Evolutionary conservation across 2,113 vertebrate species (phyloP).

Genomic region (Odontesthes bonariensis): DNA sequence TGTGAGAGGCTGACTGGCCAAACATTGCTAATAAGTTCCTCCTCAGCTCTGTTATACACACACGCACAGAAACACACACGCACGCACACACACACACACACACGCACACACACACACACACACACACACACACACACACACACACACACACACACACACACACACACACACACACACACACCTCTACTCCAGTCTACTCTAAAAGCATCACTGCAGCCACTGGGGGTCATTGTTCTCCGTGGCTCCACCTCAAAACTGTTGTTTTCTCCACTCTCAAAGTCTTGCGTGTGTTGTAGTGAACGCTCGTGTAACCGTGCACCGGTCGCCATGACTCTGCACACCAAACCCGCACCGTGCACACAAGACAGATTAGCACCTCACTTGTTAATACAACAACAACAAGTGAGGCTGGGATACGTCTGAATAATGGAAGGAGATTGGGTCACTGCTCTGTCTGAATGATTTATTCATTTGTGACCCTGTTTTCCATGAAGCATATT

Average conservation of each 20-base stretch:
- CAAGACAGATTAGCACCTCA: slow-evolving; percentile 24
- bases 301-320: background rate
- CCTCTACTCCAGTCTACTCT: slow-evolving; percentile 17
- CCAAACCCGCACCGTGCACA: background rate
- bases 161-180: background rate
- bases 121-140: too few species aligned
- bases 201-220: slow-evolving; percentile 60
- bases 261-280: background rate
- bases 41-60: slow-evolving; percentile 3
- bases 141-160: slow-evolving; percentile 16
- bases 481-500: slow-evolving; percentile 33
- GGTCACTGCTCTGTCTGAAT: slow-evolving; percentile 30
- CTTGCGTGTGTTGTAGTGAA: slow-evolving; percentile 5
- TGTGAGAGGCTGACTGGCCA: slow-evolving; percentile 50
- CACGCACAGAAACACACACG: too few species aligned
- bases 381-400: slow-evolving; percentile 34
- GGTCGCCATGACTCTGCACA: slow-evolving; percentile 1
- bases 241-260: slow-evolving; percentile 32
- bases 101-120: slow-evolving; percentile 7
- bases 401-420: slow-evolving; percentile 4
- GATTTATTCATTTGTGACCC: slow-evolving; percentile 46
- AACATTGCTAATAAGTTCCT: slow-evolving; percentile 66
- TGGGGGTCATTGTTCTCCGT: slow-evolving; percentile 76
- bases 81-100: background rate
- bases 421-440: slow-evolving; percentile 16